Conservation (phyloP, 2,113 vertebrate genomes). For the Myrmophylax atrothorax region DNA sequence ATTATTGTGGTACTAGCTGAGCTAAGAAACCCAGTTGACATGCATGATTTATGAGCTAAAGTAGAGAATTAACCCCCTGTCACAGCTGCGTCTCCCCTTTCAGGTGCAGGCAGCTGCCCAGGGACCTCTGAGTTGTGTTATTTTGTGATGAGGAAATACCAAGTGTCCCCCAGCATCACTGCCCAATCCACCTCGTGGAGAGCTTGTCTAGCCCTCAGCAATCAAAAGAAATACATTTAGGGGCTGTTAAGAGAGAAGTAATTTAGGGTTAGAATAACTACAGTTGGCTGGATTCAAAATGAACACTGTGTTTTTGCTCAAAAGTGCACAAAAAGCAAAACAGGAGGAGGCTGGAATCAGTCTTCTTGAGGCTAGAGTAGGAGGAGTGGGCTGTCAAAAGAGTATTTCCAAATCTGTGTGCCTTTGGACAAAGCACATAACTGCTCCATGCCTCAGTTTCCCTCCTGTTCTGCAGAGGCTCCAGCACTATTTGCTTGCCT, state of each 20-base stretch:
- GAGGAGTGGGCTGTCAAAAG: not conserved
- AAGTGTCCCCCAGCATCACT: not conserved
- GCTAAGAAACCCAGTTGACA: not conserved
- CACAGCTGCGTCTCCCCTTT: fast-evolving
- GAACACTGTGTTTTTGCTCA: not conserved
- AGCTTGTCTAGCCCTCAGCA: not conserved
- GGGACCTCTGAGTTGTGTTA: not conserved
- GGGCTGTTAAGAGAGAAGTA: not conserved
- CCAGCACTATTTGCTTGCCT: not conserved
- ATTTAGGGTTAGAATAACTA: not conserved
- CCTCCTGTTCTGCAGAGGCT: not conserved
- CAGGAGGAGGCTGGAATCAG: not conserved
- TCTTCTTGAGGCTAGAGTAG: not conserved
- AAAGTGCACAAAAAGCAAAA: not conserved
- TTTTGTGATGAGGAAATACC: not conserved
- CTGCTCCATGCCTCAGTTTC: not conserved
- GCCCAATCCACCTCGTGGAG: not conserved
- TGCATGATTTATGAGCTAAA: not conserved
- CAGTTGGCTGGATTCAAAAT: not conserved
- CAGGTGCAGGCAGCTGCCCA: not conserved
- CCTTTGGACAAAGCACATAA: not conserved
- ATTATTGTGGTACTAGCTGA: not conserved
- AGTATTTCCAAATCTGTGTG: not conserved
- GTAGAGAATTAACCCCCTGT: not conserved
- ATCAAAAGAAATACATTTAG: not conserved